A percentile compares a stretch with the other conserved stretches of the same genome.
These are phyloP conservation scores for Sminthurinus signatus DNA, from an alignment of 1,140 invertebrate genomes.

Conservation along the genomic window DNA sequence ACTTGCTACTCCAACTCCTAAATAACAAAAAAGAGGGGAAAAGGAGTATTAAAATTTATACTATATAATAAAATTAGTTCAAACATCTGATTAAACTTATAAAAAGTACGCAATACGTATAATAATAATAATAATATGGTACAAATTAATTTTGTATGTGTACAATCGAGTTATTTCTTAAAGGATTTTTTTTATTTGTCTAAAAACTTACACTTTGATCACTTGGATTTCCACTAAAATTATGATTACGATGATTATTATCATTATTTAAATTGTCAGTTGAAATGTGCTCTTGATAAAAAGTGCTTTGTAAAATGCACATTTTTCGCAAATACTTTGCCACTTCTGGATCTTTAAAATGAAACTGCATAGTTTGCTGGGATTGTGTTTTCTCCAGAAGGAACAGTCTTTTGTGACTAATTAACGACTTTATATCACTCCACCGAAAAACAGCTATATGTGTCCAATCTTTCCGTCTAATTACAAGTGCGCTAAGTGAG, in stretches of 20 bases:
- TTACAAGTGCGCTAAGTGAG: slow-evolving; percentile 50
- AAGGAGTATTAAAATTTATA: too few species aligned
- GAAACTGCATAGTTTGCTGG: slow-evolving; percentile 64
- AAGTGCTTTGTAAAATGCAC: slow-evolving; percentile 64
- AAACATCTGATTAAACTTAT: too few species aligned
- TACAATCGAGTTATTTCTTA: not conserved
- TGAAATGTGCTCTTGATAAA: slow-evolving; percentile 26
- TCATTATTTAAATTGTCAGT: not conserved
- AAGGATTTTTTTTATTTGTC: not conserved
- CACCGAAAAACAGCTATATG: slow-evolving; percentile 54
- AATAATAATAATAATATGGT: too few species aligned
- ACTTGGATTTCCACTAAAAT: not conserved
- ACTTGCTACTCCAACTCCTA: too few species aligned
- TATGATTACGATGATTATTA: not conserved
- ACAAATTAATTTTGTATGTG: too few species aligned
- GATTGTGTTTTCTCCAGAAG: slow-evolving; percentile 67
- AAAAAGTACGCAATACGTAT: too few species aligned
- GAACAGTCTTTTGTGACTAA: slow-evolving; percentile 82
- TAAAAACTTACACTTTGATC: not conserved
- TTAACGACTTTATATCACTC: slow-evolving; percentile 84
- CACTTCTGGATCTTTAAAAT: slow-evolving; percentile 74
- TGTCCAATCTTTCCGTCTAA: slow-evolving; percentile 36
- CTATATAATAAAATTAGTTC: too few species aligned
- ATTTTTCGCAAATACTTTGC: slow-evolving; percentile 90
- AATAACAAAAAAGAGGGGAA: not conserved